Evolutionary conservation across 2,113 vertebrate species (phyloP), one percentile per base, ranked within the genome.

Genomic region (Pholis gunnellus): DNA sequence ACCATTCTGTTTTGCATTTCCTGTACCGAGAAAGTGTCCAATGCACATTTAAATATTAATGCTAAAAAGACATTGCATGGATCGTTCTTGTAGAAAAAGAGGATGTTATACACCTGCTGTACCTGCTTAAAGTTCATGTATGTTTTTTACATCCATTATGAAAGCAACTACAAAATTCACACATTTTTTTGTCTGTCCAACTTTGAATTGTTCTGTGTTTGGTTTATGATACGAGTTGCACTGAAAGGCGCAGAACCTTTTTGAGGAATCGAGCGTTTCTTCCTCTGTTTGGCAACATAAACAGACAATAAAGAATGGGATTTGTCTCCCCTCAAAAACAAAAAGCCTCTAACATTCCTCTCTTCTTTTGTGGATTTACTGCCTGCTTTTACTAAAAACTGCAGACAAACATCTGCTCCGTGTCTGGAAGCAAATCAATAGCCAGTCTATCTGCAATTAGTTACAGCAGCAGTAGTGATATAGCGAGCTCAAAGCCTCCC

Each of bases 371-470:
- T 72, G 59, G 50, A 75, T 79, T 83, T 57, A 63, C 54, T 22
- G 65, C 17, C 40, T 48, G 71, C 66, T 63, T 81, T 57, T n/a
- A 40, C 78, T 77, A 14, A 82, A 82, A 85, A 64, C 61, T 69
- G 79, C 72, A 83, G 48, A 77, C 72, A 54, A 75, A 81, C 83
- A 86, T 83, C 77, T 87, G 81, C 63, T 80, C 13, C 2, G 13
- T 56, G 80, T 75, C 76, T 86, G 77, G 80, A 78, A 76, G 61
- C 72, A 69, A 72, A 85, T 85, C 83, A 80, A 80, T 80, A 74
- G 31, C 29, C 31, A 11, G 76, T 86, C 80, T 77, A 65, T 83
- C 56, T 79, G 85, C 69, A 77, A 84, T 89, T 79, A 85, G 85
- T 82, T 79, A 68, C 74, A 83, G 78, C 67, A 75, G 84, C 69